A percentile compares a stretch with the other conserved stretches of the same genome.
phyloP scores from a whole-genome alignment of 2,113 vertebrate species.

The Tor tambroides region DNA sequence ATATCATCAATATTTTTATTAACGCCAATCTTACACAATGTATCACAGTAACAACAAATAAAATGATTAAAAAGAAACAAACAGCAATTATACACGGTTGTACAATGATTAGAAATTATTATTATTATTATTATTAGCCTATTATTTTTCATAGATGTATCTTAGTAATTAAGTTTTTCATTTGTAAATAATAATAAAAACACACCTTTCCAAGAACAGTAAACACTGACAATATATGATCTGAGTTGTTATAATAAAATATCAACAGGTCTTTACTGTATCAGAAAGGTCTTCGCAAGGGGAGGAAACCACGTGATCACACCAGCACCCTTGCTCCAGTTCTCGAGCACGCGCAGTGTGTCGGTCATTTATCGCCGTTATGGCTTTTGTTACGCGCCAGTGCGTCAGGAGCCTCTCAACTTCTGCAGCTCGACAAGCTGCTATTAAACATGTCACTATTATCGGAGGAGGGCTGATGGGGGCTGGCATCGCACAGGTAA shows the following conservation, averaged over 20 bases:
- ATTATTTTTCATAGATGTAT: too few species aligned
- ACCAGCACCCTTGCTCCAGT: constrained; percentile 50
- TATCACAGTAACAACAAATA: neutral
- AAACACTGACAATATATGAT: neutral
- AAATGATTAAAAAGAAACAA: too few species aligned
- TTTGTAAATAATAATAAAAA: neutral
- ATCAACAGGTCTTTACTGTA: constrained; percentile 26
- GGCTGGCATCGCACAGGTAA: constrained; percentile 88
- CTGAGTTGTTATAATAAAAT: neutral
- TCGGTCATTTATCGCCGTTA: constrained; percentile 54
- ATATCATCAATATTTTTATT: too few species aligned
- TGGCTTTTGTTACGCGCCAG: constrained; percentile 81
- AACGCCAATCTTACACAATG: neutral
- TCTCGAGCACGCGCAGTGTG: neutral
- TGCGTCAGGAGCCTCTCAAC: constrained; percentile 69
- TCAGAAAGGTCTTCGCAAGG: constrained; percentile 57
- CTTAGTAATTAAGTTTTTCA: neutral
- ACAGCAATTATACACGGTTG: too few species aligned
- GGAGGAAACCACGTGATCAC: constrained; percentile 56
- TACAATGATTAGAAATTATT: too few species aligned
- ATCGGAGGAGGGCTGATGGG: constrained; percentile 94
- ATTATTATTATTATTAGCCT: too few species aligned
- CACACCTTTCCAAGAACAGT: neutral
- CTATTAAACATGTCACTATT: constrained; percentile 87
- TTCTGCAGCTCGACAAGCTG: constrained; percentile 68